phyloP scores from a whole-genome alignment of 2,888 invertebrate genomes.

The Sepiola atlantica region DNA sequence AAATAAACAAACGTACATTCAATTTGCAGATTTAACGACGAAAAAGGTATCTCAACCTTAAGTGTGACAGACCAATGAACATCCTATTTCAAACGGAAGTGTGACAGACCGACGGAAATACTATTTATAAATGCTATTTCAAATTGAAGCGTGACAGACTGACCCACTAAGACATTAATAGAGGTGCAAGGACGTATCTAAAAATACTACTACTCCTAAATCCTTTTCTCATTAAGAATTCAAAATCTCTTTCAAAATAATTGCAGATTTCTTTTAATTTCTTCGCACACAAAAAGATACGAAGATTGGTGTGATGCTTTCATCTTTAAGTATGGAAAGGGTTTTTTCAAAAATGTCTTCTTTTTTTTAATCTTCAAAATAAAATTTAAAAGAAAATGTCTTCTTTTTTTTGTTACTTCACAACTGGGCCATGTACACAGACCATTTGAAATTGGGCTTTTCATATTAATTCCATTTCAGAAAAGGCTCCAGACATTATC shows the following conservation, averaged over 20 bases:
- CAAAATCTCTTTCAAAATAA: neutral
- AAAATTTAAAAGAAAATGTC: no score
- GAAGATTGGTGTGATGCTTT: neutral
- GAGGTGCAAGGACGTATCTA: neutral
- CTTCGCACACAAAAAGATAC: neutral
- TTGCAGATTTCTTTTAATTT: neutral
- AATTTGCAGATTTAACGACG: no score
- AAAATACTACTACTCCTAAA: neutral
- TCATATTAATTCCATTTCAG: neutral
- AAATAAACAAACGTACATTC: no score
- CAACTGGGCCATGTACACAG: neutral
- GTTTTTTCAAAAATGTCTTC: neutral
- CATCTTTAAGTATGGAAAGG: neutral
- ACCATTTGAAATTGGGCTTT: neutral
- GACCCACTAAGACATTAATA: no score
- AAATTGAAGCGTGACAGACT: no score
- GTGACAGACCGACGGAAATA: no score
- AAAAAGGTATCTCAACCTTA: no score
- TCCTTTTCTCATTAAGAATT: neutral
- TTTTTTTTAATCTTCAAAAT: neutral
- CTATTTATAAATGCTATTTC: no score
- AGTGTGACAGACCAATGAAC: no score
- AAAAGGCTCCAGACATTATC: conserved; percentile 17
- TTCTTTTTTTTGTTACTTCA: neutral
- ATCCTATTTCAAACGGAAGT: no score